phyloP scores from a whole-genome alignment of 1,140 invertebrate species.

The Zaprionus vittiger region DNA sequence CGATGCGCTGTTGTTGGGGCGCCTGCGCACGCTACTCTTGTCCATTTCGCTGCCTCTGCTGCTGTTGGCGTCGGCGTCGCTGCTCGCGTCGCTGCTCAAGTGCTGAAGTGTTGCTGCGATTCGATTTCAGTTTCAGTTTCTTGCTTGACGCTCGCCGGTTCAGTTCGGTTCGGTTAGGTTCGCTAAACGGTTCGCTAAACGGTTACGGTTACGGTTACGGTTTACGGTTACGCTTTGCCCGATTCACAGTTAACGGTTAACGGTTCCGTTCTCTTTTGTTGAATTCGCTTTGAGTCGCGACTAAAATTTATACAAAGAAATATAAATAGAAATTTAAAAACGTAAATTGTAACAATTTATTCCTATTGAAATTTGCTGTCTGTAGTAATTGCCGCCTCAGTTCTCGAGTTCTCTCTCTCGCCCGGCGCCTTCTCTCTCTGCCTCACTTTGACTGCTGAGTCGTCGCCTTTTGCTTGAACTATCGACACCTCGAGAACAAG shows the following conservation, averaged over 20 bases:
- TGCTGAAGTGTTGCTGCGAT: conserved; percentile 23
- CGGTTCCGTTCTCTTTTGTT: conserved; percentile 8
- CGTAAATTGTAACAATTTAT: conserved; percentile 40
- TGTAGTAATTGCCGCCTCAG: conserved; percentile 2
- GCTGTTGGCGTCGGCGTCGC: conserved; percentile 20
- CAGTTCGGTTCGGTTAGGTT: conserved; percentile 51
- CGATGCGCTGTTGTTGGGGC: conserved; percentile 33
- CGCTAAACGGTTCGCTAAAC: conserved; percentile 21
- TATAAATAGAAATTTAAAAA: conserved; percentile 4
- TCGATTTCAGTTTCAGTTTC: conserved; percentile 65
- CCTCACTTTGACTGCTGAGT: conserved; percentile 26
- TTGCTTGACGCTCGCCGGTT: conserved; percentile 75
- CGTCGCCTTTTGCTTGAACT: conserved; percentile 15
- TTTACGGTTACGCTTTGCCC: conserved; percentile 9
- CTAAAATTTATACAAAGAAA: conserved; percentile 60
- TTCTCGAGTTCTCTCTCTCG: conserved; percentile 3
- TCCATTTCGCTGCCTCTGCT: conserved; percentile 14
- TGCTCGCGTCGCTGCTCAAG: conserved; percentile 5
- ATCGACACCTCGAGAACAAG: background rate
- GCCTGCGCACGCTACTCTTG: conserved; percentile 56
- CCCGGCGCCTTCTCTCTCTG: background rate
- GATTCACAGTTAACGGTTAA: conserved; percentile 4
- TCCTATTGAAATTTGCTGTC: conserved; percentile 10
- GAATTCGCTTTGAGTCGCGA: conserved; percentile 39
- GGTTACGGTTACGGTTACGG: conserved; percentile 25